Base-by-base conservation (phyloP, 2,113 vertebrate genomes). In the Stictonetta naevosa region DNA sequence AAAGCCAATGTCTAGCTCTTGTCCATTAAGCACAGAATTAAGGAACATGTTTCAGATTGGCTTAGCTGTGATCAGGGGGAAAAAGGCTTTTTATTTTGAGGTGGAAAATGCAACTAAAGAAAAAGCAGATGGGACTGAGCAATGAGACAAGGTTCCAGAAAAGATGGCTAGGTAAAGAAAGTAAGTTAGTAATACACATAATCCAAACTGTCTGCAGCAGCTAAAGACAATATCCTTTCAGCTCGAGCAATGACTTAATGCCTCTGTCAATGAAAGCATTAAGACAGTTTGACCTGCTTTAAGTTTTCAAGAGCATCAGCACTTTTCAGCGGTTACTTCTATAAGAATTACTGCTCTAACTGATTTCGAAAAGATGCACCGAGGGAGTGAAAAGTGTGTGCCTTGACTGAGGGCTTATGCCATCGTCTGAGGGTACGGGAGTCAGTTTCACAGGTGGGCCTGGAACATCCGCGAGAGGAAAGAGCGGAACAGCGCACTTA, bases 61-160 rank as follows among this genome's bases (percentile, higher is more conserved):
- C 88, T 93, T 73, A 89, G 95, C 94, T 96, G 84, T 88, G 87
- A 81, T 36, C 5, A 3, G 67, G 28, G 62, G 62, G 12, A 21
- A 33, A 82, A 87, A 78, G 44, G 58, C 36, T 36, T 50, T 93
- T 89, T 67, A 58, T 71, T 94, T 64, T 91, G 80, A 87, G 75
- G 90, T 87, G 86, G 67, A 90, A 96, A 92, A 94, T 1, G 86
- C 81, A 94, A 96, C 92, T 83, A 95, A 97, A 93, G 88, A 38
- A 94, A 96, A 96, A 95, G 96, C 95, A 95, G 80, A 96, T 95
- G 90, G 95, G 71, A 92, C 59, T 85, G 94, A 97, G 73, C 63
- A 72, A 84, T 85, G 84, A 95, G 29, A 93, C 71, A 68, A 88
- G 67, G 34, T 36, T 96, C 92, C 94, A 96, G 96, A 92, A 93